Conservation (phyloP, 2,888 invertebrate species). For the Phengaris alcon region DNA sequence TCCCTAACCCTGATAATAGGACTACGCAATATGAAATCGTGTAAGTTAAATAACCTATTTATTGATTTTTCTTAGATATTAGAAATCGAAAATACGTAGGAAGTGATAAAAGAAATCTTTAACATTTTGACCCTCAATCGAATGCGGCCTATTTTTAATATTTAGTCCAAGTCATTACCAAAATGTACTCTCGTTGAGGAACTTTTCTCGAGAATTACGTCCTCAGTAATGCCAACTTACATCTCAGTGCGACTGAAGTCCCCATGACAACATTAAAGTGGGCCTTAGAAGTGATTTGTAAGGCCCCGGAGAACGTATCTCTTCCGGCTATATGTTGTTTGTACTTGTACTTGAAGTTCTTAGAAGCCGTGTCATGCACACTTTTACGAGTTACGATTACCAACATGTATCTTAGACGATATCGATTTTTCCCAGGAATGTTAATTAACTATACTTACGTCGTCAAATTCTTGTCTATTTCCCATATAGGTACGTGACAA, state of each 20-base stretch:
- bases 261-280: neutral
- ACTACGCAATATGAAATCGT: slow-evolving; percentile 11
- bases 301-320: neutral
- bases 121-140: neutral
- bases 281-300: slow-evolving; percentile 8
- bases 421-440: too few relatives aligned
- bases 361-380: neutral
- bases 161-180: neutral
- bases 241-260: neutral
- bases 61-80: slow-evolving; percentile 20
- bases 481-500: too few relatives aligned
- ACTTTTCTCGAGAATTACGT: neutral
- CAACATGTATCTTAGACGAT: neutral
- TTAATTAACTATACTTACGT: too few relatives aligned
- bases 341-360: neutral
- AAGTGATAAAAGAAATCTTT: neutral
- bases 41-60: slow-evolving; percentile 22
- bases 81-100: neutral
- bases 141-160: too few relatives aligned
- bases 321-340: neutral
- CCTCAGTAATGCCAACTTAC: slow-evolving; percentile 4
- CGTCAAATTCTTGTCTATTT: too few relatives aligned
- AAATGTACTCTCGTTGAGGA: neutral
- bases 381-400: neutral
- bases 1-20: slow-evolving; percentile 1